Conservation (phyloP, 2,113 vertebrate genomes). For the Sterna hirundo region DNA sequence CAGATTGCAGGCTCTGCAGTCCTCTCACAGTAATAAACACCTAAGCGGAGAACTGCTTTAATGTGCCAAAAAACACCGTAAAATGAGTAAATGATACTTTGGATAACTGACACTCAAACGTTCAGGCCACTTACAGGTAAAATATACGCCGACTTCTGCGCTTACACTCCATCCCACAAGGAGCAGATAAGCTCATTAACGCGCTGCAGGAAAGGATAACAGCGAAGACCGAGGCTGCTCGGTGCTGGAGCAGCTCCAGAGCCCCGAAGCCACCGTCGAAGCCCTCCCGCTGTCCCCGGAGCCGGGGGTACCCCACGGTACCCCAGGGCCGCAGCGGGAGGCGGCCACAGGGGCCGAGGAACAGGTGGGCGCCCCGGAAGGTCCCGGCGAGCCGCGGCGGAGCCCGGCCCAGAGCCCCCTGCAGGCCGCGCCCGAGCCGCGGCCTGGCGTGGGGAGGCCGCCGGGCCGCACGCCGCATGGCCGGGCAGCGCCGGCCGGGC, state of each 20-base stretch:
- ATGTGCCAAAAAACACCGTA: background rate
- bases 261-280: background rate
- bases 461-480: conserved; percentile 4
- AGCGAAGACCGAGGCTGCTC: background rate
- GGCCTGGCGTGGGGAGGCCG: conserved; percentile 56
- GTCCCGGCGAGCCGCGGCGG: background rate
- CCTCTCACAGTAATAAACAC: background rate
- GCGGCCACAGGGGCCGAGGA: background rate
- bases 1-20: background rate
- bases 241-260: background rate
- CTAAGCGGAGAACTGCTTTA: background rate
- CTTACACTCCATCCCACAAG: background rate
- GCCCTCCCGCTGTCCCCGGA: background rate
- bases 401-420: conserved; percentile 9
- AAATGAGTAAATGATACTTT: background rate
- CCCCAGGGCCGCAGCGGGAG: background rate
- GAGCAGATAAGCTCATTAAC: conserved; percentile 50
- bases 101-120: background rate
- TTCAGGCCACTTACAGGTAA: conserved; percentile 7
- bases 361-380: conserved; percentile 42
- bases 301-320: background rate
- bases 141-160: background rate
- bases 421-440: conserved; percentile 72
- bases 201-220: background rate
- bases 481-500: background rate